Conservation (phyloP, 2,888 invertebrate species). For the Rhamnusium bicolor region DNA sequence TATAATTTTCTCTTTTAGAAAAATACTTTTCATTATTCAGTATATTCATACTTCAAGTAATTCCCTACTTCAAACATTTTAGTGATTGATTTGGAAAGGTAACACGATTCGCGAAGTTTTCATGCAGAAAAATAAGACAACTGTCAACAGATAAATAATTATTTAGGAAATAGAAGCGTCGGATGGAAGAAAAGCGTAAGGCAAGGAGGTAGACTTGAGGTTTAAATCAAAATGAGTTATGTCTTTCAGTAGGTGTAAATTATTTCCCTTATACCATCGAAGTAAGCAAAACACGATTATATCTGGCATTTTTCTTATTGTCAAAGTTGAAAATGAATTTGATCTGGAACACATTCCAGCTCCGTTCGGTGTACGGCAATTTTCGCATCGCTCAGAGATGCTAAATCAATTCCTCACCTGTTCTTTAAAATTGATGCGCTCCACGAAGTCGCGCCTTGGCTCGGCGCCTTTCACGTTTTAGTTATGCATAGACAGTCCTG, state of each 20-base stretch:
- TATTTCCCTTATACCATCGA: constrained; percentile 15
- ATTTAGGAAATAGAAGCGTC: neutral
- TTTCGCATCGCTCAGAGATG: constrained; percentile 51
- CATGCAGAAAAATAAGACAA: neutral
- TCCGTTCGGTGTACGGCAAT: constrained; percentile 41
- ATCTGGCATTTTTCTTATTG: constrained; percentile 41
- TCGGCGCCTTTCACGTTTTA: constrained; percentile 56
- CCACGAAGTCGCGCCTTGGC: constrained; percentile 43
- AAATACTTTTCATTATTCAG: neutral
- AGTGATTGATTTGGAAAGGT: neutral
- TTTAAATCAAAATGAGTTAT: constrained; percentile 21
- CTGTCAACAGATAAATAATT: neutral
- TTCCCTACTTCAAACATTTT: neutral
- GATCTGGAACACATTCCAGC: constrained; percentile 36
- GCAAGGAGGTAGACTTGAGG: neutral
- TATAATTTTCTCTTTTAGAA: too few species aligned
- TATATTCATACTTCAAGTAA: neutral
- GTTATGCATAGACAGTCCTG: constrained; percentile 63
- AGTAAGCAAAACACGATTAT: constrained; percentile 36
- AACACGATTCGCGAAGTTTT: neutral
- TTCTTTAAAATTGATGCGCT: constrained; percentile 58
- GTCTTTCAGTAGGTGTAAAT: constrained; percentile 5
- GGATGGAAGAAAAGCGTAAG: neutral
- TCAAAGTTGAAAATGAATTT: constrained; percentile 34
- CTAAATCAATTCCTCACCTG: constrained; percentile 62